These are phyloP conservation scores for Eristalis pertinax DNA, from an alignment of 2,888 invertebrate species.

Conservation along the genomic window DNA sequence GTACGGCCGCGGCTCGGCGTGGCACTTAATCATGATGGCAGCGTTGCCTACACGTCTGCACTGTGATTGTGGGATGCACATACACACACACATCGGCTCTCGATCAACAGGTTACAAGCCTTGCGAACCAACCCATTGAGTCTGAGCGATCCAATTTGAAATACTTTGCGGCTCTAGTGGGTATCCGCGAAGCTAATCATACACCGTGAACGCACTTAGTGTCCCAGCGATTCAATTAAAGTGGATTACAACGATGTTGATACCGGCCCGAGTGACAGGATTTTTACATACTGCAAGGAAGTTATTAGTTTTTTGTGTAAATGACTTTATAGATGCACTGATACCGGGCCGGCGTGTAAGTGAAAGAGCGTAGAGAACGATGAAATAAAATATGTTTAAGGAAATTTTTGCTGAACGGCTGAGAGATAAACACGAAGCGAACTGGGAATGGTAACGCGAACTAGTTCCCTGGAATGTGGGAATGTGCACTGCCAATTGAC, in stretches of 20 bases:
- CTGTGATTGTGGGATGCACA: neutral
- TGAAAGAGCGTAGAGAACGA: neutral
- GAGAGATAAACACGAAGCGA: conserved; percentile 9
- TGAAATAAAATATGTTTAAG: conserved; percentile 7
- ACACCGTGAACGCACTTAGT: conserved; percentile 56
- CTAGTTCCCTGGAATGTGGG: conserved; percentile 62
- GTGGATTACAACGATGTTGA: conserved; percentile 53
- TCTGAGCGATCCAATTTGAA: conserved; percentile 51
- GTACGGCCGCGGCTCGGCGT: conserved; percentile 13
- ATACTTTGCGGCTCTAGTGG: conserved; percentile 33
- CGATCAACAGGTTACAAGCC: conserved; percentile 1
- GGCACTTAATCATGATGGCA: conserved; percentile 62
- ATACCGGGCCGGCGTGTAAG: neutral
- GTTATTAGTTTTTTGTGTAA: conserved; percentile 63
- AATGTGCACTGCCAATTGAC: conserved; percentile 49
- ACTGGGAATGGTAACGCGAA: conserved; percentile 28
- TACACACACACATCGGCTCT: neutral
- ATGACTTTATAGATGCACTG: conserved; percentile 3
- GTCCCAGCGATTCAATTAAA: conserved; percentile 65
- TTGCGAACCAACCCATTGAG: conserved; percentile 24
- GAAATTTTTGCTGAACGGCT: conserved; percentile 29
- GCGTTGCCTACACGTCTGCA: conserved; percentile 49
- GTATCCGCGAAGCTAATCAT: conserved; percentile 42
- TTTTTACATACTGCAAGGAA: conserved; percentile 67
- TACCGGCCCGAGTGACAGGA: conserved; percentile 46